A percentile compares a stretch with the other conserved stretches of the same genome.
These are phyloP conservation scores for Ceratina japonica DNA, from an alignment of 1,140 invertebrate genomes.

Conservation along the genomic window DNA sequence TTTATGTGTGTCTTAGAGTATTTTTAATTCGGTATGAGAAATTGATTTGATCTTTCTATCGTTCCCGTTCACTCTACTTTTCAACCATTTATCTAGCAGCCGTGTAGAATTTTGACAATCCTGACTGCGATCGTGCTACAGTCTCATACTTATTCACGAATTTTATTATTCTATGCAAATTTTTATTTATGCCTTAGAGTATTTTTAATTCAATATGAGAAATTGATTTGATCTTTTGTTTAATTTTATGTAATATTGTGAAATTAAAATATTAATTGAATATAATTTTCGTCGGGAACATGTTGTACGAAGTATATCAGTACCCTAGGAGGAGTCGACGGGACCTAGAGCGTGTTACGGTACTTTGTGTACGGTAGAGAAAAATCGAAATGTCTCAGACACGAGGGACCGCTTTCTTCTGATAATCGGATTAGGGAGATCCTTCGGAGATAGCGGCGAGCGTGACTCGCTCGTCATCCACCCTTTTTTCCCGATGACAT, in stretches of 20 bases:
- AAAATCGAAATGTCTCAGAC: conserved; percentile 41
- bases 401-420: conserved; percentile 28
- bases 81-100: too few relatives aligned
- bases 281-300: background rate
- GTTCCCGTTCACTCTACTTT: background rate
- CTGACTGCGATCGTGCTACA: too few relatives aligned
- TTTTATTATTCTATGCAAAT: too few relatives aligned
- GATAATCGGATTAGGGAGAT: conserved; percentile 38
- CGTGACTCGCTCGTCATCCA: background rate
- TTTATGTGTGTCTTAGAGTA: too few relatives aligned
- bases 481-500: background rate
- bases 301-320: background rate
- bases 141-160: too few relatives aligned
- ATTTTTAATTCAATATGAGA: too few relatives aligned
- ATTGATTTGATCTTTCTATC: conserved; percentile 9
- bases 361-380: background rate
- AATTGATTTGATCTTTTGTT: too few relatives aligned
- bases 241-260: too few relatives aligned
- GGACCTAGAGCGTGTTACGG: conserved; percentile 20
- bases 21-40: too few relatives aligned
- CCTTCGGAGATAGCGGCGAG: background rate
- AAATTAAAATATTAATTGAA: too few relatives aligned
- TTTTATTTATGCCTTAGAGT: too few relatives aligned
- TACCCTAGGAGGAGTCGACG: conserved; percentile 18
- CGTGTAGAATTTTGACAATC: too few relatives aligned